These are phyloP conservation scores for Alitta virens DNA, from an alignment of 2,888 invertebrate species.

Conservation along the genomic window DNA sequence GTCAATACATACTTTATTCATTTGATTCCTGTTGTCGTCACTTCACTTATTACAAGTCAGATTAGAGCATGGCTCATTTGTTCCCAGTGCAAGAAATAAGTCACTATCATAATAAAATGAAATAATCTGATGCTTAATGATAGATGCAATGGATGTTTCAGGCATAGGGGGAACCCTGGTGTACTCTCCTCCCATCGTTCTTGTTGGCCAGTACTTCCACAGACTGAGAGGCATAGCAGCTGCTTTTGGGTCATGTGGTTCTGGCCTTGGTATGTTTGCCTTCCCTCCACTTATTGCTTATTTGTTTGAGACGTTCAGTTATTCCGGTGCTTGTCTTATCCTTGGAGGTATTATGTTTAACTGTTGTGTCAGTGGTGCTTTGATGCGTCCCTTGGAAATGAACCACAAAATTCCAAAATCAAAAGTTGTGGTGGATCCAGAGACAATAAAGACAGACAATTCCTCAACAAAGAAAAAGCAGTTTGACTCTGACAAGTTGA, in stretches of 20 bases:
- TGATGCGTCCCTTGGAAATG: slow-evolving; percentile 3
- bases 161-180: slow-evolving; percentile 19
- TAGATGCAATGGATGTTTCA: slow-evolving; percentile 5
- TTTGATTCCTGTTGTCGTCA: no score
- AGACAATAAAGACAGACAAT: no score
- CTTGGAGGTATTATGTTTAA: slow-evolving; percentile 14
- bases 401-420: not conserved
- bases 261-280: slow-evolving; percentile 16
- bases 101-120: no score
- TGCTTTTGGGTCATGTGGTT: slow-evolving; percentile 14
- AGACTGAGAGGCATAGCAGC: slow-evolving; percentile 13
- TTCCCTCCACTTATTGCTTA: slow-evolving; percentile 12
- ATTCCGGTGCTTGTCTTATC: slow-evolving; percentile 11
- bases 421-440: no score
- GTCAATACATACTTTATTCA: no score
- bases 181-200: slow-evolving; percentile 20
- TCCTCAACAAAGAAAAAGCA: not conserved
- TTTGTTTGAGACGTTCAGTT: slow-evolving; percentile 17
- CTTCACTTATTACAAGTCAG: no score
- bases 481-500: not conserved
- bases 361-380: slow-evolving; percentile 7
- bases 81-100: no score
- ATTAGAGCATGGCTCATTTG: no score
- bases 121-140: not conserved
- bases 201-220: slow-evolving; percentile 21